A percentile compares a stretch with the other conserved stretches of the same genome.
These are phyloP conservation scores for Cyanoramphus novaezelandiae DNA, from an alignment of 2,113 vertebrate genomes.

Conservation along the genomic window DNA sequence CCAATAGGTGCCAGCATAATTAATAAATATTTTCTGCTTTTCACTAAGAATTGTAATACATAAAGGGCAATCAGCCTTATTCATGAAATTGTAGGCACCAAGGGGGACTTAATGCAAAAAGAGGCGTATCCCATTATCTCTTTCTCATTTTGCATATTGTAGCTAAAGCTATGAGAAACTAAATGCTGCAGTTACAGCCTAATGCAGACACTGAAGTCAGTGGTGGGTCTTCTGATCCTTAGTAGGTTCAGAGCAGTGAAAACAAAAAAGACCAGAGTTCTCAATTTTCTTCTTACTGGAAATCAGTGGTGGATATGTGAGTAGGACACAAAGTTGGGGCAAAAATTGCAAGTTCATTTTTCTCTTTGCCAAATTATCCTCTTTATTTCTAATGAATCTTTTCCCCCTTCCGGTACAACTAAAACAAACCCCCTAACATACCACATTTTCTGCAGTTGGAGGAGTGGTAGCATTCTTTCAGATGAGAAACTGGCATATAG, in stretches of 20 bases:
- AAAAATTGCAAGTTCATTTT: conserved; percentile 4
- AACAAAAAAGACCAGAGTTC: background rate
- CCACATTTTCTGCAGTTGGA: background rate
- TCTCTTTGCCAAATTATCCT: conserved; percentile 42
- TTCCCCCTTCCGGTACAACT: background rate
- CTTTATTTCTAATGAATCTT: conserved; percentile 39
- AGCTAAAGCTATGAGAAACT: background rate
- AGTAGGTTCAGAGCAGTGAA: background rate
- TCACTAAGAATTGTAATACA: background rate
- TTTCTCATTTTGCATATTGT: background rate
- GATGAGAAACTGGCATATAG: background rate
- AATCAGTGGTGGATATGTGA: background rate
- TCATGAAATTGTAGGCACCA: background rate
- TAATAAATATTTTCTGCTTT: background rate
- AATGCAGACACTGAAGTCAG: background rate
- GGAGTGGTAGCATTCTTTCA: background rate
- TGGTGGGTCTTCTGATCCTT: background rate
- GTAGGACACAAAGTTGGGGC: conserved; percentile 4
- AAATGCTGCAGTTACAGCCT: background rate
- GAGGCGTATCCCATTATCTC: background rate
- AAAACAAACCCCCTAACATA: background rate
- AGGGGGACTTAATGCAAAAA: background rate
- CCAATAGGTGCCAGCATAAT: background rate
- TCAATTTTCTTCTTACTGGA: background rate
- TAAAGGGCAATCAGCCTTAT: background rate